Base-by-base conservation (phyloP, 2,797 vertebrate genomes). In the Lates japonicus region DNA sequence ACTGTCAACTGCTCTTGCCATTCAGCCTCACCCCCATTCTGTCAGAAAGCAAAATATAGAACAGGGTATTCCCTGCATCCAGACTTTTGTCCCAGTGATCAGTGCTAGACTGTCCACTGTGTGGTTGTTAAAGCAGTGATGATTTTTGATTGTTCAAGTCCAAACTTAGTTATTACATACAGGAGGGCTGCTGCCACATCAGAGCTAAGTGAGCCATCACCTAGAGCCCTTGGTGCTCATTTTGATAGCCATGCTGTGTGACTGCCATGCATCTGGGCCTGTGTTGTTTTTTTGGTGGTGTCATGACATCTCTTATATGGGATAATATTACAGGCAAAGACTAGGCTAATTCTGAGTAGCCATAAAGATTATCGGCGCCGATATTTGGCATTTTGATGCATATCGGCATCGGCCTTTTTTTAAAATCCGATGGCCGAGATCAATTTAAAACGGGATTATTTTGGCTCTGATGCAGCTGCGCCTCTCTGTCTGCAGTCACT, bases 1-100 rank as follows among this genome's bases (percentile, higher is more conserved):
- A 11, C 39, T n/a, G 35, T 41, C 54, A 31, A 12, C 66, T 55
- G 35, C 49, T 73, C 52, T 51, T 60, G 39, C 25, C 80, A 63
- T 81, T 71, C 65, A 74, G n/a, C 73, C 46, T 81, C 76, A 79
- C 64, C 67, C 10, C 22, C 65, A 82, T 69, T 49, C 44, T 19
- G 29, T 22, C 51, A 72, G 63, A 67, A 55, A 57, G 35, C 48
- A 42, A 49, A 25, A 59, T 37, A 49, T n/a, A 19, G 39, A 11
- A 63, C 19, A 48, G 2, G n/a, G 29, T 58, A 25, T 16, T 48
- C 20, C 25, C 65, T 57, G 44, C 51, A 64, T 41, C 68, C 33
- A 7, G 58, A 10, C 29, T 14, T 58, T 25, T 61, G 25, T 2
- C 52, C 62, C 25, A 74, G 1, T 35, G n/a, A 22, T 79, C 54